Evolutionary conservation across 2,888 invertebrate genomes (phyloP), one percentile per base, ranked within the genome.

Genomic region (Eupithecia abbreviata): DNA sequence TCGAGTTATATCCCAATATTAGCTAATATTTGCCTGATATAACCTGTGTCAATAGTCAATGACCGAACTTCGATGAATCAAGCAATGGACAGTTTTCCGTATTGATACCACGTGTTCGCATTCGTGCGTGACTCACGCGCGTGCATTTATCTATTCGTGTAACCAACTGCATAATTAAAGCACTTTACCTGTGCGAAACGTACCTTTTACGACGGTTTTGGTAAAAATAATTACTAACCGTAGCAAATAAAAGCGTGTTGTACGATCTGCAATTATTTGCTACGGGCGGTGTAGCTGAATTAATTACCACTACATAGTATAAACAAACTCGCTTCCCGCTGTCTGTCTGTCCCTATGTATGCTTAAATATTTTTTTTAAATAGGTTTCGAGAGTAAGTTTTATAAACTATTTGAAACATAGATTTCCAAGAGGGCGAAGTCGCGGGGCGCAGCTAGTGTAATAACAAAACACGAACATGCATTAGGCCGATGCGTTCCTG

Each of bases 61-160:
- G 66, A 66, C 42, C 42, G 15, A 42, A 41, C 42, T 66, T 66
- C 3, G 5, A 10, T 3, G 66, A 42, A 18, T 18, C 58, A 42
- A 66, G 41, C 12, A 66, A 12, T 42, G 18, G 4, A 2, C 15
- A 42, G 15, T 66, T 66, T 66, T 66, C 66, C 66, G 66, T 66
- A 42, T 66, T 4, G 58, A 65, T 66, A 42, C 66, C 41, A 66
- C 42, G 42, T 41, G 13, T 66, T 66, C 66, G 66, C 66, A 42
- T 15, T 66, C 3, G 15, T 66, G 41, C 42, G 66, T 66, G 66
- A 66, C 66, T 66, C 42, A 66, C 42, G 15, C 15, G 15, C 66
- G 66, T 42, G 42, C 30, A 41, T 13, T 42, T n/a, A 58, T 66
- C 42, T 66, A 7, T 42, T 42, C 42, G 6, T 66, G 66, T 42